phyloP scores from a whole-genome alignment of 2,113 vertebrate genomes.

The Blennius ocellaris region DNA sequence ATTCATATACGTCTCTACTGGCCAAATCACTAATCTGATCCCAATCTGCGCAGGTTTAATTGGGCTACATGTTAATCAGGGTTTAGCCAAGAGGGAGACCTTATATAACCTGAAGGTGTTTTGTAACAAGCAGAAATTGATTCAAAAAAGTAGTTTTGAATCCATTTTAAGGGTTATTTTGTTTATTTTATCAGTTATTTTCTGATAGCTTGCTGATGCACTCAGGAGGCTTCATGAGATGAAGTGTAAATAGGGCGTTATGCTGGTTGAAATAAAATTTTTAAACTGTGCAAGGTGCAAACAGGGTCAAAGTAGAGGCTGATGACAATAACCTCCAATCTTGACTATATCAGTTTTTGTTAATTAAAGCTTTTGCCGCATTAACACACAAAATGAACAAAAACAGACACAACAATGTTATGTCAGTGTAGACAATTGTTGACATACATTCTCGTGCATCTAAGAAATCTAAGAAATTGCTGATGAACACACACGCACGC shows the following conservation, averaged over 20 bases:
- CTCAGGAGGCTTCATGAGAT: not conserved
- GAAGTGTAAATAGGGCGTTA: slow-evolving; percentile 1
- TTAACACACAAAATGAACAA: too few species aligned
- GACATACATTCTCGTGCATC: too few species aligned
- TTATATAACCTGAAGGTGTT: slow-evolving; percentile 11
- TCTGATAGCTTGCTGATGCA: too few species aligned
- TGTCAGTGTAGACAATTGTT: too few species aligned
- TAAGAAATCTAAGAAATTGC: too few species aligned
- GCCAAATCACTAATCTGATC: not conserved
- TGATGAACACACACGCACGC: not conserved
- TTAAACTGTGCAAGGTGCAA: not conserved
- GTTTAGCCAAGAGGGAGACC: not conserved
- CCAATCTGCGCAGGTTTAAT: not conserved
- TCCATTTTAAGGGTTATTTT: not conserved
- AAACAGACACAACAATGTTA: too few species aligned
- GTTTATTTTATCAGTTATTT: not conserved
- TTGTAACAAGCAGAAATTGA: not conserved
- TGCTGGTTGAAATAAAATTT: too few species aligned
- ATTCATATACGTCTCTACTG: not conserved
- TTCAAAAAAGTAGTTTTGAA: not conserved
- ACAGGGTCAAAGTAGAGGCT: slow-evolving; percentile 27
- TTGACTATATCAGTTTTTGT: slow-evolving; percentile 17
- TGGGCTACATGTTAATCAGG: not conserved
- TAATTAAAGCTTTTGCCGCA: slow-evolving; percentile 23
- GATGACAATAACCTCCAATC: slow-evolving; percentile 15